Percentiles rank a stretch among this genome's conserved stretches.
Conservation (phyloP, 2,113 vertebrate species). For the Stigmatopora nigra region DNA sequence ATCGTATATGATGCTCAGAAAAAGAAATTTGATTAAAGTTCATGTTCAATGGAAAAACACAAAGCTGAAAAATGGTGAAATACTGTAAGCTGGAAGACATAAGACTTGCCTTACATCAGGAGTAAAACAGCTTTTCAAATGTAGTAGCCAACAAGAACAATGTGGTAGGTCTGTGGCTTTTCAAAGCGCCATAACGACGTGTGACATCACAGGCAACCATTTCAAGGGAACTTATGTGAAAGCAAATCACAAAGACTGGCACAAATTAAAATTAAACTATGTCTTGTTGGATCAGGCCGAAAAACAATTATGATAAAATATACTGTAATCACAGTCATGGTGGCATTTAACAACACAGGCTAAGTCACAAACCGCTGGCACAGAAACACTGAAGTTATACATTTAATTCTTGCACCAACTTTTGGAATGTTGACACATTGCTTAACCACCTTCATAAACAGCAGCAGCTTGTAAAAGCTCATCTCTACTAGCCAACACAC, state of each 20-base stretch:
- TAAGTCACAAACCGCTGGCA: constrained; percentile 14
- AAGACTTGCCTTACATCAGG: not conserved
- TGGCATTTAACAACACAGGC: constrained; percentile 11
- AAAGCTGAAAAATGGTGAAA: constrained; percentile 1
- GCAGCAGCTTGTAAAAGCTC: constrained; percentile 41
- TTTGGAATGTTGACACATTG: constrained; percentile 54
- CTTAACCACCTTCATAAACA: constrained; percentile 51
- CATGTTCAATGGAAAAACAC: not conserved
- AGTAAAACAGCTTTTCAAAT: not conserved
- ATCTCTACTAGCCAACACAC: constrained; percentile 46
- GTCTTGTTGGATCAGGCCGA: constrained; percentile 5
- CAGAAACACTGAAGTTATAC: constrained; percentile 39
- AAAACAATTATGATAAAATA: not conserved
- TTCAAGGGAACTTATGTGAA: constrained; percentile 27
- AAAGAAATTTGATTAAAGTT: not conserved
- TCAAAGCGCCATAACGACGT: constrained; percentile 7
- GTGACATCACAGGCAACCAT: constrained; percentile 1
- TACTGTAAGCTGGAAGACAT: not conserved
- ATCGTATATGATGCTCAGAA: not conserved
- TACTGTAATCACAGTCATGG: constrained; percentile 10
- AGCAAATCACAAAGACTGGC: constrained; percentile 32
- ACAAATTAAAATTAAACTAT: constrained; percentile 15
- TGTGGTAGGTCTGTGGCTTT: constrained; percentile 13
- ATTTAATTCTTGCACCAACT: constrained; percentile 44
- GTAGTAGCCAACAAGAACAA: constrained; percentile 13